These are phyloP conservation scores for Subacronicta megacephala DNA, from an alignment of 2,888 invertebrate species.

Conservation along the genomic window DNA sequence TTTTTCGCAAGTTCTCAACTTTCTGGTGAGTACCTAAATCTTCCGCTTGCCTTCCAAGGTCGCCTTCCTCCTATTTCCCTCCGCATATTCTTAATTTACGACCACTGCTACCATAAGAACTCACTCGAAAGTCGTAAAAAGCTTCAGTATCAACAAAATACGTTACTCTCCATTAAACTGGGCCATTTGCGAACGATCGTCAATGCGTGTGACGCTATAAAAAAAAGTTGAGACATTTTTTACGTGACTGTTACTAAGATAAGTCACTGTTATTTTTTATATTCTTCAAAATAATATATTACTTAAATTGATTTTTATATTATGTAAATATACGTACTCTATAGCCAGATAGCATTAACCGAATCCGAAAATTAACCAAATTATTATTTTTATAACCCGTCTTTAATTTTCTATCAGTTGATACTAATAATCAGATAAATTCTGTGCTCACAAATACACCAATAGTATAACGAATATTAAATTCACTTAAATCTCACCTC, in stretches of 20 bases:
- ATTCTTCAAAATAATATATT: not conserved
- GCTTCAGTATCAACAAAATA: slow-evolving; percentile 60
- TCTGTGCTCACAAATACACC: no score
- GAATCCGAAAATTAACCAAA: no score
- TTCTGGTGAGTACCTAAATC: slow-evolving; percentile 40
- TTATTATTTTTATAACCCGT: no score
- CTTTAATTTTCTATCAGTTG: no score
- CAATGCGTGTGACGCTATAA: slow-evolving; percentile 63
- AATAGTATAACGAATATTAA: no score
- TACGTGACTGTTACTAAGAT: slow-evolving; percentile 10
- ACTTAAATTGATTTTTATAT: no score
- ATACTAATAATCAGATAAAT: no score
- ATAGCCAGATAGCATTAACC: no score
- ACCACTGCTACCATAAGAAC: slow-evolving; percentile 57
- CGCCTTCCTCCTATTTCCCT: slow-evolving; percentile 45
- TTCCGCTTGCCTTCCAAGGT: slow-evolving; percentile 41
- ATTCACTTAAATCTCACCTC: slow-evolving; percentile 10
- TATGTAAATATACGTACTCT: no score
- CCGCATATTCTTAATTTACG: slow-evolving; percentile 61
- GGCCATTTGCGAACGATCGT: slow-evolving; percentile 56
- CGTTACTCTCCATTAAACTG: slow-evolving; percentile 62
- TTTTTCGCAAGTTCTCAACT: slow-evolving; percentile 18
- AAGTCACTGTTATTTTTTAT: slow-evolving; percentile 6
- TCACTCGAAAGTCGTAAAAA: slow-evolving; percentile 62
- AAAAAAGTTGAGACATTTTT: slow-evolving; percentile 50